A percentile compares a stretch with the other conserved stretches of the same genome.
Conservation (phyloP, 2,113 vertebrate species). For the Triplophysa siluroides region DNA sequence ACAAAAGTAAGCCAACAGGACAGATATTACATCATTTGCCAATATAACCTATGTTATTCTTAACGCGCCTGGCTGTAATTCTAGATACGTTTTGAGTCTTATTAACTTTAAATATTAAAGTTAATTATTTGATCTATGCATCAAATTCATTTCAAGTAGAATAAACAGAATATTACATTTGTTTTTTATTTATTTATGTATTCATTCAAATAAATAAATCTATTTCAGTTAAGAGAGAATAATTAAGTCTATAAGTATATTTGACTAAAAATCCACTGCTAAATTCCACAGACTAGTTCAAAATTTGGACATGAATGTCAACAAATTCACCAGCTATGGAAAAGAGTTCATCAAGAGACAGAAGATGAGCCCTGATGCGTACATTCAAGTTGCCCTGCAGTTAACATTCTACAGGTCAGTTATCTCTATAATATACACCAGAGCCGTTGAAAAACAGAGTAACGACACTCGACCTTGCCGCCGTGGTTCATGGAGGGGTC, state of each 20-base stretch:
- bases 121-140: background rate
- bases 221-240: conserved; percentile 27
- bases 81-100: too few species aligned
- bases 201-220: background rate
- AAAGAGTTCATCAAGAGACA: conserved; percentile 94
- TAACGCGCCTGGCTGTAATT: too few species aligned
- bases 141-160: background rate
- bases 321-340: conserved; percentile 85
- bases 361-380: conserved; percentile 94
- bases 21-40: background rate
- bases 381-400: conserved; percentile 91
- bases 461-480: too few species aligned
- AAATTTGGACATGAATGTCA: conserved; percentile 87
- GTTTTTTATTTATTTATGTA: background rate
- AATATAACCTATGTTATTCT: background rate
- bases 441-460: too few species aligned
- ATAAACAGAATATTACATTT: background rate
- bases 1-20: conserved; percentile 75
- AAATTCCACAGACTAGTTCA: conserved; percentile 74
- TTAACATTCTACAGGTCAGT: conserved; percentile 89
- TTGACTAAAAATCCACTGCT: background rate
- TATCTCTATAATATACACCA: background rate
- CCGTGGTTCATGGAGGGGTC: too few species aligned
- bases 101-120: too few species aligned
- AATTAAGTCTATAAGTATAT: background rate